Evolutionary conservation across 2,113 vertebrate species (phyloP), one percentile per base, ranked within the genome.

Genomic region (Alethe diademata): DNA sequence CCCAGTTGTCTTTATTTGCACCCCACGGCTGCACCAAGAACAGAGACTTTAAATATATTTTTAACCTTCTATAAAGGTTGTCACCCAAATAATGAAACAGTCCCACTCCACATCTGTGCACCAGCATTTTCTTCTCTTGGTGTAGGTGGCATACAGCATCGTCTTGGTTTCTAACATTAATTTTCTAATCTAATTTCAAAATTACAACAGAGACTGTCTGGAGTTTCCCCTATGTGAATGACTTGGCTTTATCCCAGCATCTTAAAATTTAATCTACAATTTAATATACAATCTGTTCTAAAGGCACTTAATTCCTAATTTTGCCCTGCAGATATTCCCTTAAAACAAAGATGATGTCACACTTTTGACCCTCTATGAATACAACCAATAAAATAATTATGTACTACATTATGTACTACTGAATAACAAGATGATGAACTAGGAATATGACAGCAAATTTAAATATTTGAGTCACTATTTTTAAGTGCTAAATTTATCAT

Each of bases 121-220:
- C 9, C 11, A 51, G 56, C 54, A 74, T 11, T 12, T 87, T 20
- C 17, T 61, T 67, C 85, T 71, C 29, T 43, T 0, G 0, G 4
- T 12, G 3, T 3, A 74, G 51, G 13, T 28, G 38, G 83, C 35
- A 62, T 5, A 66, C 9, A 53, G 9, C 33, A 87, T 13, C 6
- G 43, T 16, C 42, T 54, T 58, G 5, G 40, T 24, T 90, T 89
- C 43, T 47, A 75, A 67, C 15, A 42, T 18, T 35, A 4, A 6
- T 74, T 81, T 90, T 43, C 74, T 82, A 60, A 23, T 29, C 25
- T 40, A 70, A 78, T 57, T 85, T 47, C 64, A 78, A 76, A 78
- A 72, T 26, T 15, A 43, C 2, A 1, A 3, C 0, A 1, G 29
- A 6, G 19, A 56, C 43, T 36, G 7, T 38, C 74, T 47, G 22